Percentiles rank a stretch among this genome's conserved stretches.
phyloP scores from a whole-genome alignment of 2,888 invertebrate species.

The Physocephala rufipes region DNA sequence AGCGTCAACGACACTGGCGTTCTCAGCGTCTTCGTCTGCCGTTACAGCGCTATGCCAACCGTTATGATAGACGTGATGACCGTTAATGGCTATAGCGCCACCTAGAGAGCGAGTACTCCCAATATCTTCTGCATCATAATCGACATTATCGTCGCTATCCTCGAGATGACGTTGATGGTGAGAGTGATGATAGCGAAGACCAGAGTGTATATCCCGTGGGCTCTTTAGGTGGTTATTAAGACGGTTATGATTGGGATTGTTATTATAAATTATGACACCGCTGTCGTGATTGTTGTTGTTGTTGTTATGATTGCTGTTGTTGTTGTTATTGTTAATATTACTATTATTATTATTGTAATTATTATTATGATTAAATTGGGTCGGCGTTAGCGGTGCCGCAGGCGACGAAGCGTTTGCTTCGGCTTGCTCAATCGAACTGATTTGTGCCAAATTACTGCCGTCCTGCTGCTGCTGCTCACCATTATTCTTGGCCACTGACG shows the following conservation, averaged over 20 bases:
- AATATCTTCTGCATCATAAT: slow-evolving; percentile 52
- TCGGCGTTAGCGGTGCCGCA: slow-evolving; percentile 46
- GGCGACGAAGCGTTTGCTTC: slow-evolving; percentile 58
- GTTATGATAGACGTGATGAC: slow-evolving; percentile 8
- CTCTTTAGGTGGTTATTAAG: slow-evolving; percentile 36
- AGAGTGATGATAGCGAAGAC: neutral
- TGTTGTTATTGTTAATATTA: slow-evolving; percentile 47
- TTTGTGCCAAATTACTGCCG: slow-evolving; percentile 61
- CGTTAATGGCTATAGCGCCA: neutral
- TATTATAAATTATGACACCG: no score
- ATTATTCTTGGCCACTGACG: slow-evolving; percentile 31
- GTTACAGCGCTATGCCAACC: slow-evolving; percentile 39
- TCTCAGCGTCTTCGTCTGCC: slow-evolving; percentile 35
- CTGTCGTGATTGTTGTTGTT: slow-evolving; percentile 47
- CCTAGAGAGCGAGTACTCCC: slow-evolving; percentile 38
- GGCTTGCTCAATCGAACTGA: slow-evolving; percentile 62
- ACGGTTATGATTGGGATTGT: slow-evolving; percentile 34
- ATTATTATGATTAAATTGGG: slow-evolving; percentile 43
- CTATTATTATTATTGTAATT: slow-evolving; percentile 37
- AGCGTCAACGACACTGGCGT: slow-evolving; percentile 36
- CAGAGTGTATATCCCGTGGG: slow-evolving; percentile 32
- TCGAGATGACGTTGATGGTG: slow-evolving; percentile 43
- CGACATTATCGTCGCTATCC: slow-evolving; percentile 51
- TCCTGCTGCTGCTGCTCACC: slow-evolving; percentile 45
- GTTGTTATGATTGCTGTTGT: slow-evolving; percentile 45